Conservation (phyloP, 2,797 vertebrate genomes). For the Falco cherrug region DNA sequence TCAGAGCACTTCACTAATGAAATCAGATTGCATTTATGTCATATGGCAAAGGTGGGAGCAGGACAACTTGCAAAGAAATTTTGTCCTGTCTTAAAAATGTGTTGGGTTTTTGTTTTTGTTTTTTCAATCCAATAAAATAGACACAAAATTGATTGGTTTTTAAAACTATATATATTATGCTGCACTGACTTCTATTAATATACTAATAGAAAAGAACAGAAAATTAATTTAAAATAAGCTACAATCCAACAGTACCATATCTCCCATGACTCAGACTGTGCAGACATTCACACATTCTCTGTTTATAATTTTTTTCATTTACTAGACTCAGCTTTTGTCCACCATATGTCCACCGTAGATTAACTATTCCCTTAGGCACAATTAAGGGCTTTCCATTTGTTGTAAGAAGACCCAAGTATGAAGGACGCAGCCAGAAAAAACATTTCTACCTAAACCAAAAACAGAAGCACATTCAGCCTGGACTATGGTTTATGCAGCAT, state of each 20-base stretch:
- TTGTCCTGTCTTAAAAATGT: neutral
- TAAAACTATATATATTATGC: neutral
- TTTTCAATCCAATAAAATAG: neutral
- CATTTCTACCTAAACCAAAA: slow-evolving; percentile 94
- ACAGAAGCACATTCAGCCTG: slow-evolving; percentile 91
- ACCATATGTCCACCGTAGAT: slow-evolving; percentile 92
- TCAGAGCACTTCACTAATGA: slow-evolving; percentile 41
- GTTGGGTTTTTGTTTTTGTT: neutral
- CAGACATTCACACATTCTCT: slow-evolving; percentile 86
- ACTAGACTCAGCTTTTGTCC: slow-evolving; percentile 90
- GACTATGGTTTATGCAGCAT: slow-evolving; percentile 80
- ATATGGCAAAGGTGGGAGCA: neutral
- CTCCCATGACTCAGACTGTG: slow-evolving; percentile 75
- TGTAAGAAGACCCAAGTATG: slow-evolving; percentile 94
- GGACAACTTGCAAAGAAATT: neutral
- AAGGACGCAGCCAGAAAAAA: slow-evolving; percentile 92
- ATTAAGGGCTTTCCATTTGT: slow-evolving; percentile 96
- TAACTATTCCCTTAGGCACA: slow-evolving; percentile 90
- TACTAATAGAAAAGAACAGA: slow-evolving; percentile 36
- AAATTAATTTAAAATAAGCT: slow-evolving; percentile 46
- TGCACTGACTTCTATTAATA: neutral
- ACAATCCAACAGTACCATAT: slow-evolving; percentile 38
- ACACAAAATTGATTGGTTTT: neutral
- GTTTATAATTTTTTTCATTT: slow-evolving; percentile 85
- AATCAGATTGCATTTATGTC: slow-evolving; percentile 46